A percentile compares a stretch with the other conserved stretches of the same genome.
These are phyloP conservation scores for Candoia aspera DNA, from an alignment of 2,113 vertebrate genomes.

Conservation along the genomic window DNA sequence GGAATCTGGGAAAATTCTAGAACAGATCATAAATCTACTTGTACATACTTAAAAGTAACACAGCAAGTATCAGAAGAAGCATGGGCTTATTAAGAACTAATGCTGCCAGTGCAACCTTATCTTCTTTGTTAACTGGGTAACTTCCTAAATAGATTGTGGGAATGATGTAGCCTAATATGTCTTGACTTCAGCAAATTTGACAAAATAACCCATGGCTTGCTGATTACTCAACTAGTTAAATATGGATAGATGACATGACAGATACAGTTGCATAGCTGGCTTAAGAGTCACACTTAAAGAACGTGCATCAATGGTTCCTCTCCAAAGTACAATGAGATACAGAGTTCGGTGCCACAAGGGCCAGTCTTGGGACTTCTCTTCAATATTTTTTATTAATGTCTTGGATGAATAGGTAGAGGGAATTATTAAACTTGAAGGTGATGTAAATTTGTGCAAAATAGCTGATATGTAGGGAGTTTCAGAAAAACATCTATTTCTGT, in stretches of 20 bases:
- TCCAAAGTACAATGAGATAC: not conserved
- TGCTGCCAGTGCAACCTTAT: not conserved
- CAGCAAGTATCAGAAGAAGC: not conserved
- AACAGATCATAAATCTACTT: not conserved
- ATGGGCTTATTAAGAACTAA: no score
- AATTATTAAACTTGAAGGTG: not conserved
- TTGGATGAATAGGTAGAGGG: not conserved
- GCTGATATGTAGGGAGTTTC: not conserved
- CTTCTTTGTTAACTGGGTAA: not conserved
- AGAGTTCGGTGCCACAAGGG: not conserved
- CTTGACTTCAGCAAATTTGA: not conserved
- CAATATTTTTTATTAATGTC: not conserved
- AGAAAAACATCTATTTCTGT: no score
- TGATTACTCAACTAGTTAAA: not conserved
- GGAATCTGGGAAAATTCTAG: not conserved
- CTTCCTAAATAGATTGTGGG: not conserved
- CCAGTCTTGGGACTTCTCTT: not conserved
- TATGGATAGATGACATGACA: not conserved
- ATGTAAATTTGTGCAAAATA: not conserved
- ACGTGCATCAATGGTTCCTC: not conserved
- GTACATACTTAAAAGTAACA: not conserved
- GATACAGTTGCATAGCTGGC: not conserved
- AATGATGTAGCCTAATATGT: not conserved
- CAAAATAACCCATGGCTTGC: not conserved
- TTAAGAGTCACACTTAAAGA: not conserved